Conservation (phyloP, 2,888 invertebrate species). For the Baronia brevicornis region DNA sequence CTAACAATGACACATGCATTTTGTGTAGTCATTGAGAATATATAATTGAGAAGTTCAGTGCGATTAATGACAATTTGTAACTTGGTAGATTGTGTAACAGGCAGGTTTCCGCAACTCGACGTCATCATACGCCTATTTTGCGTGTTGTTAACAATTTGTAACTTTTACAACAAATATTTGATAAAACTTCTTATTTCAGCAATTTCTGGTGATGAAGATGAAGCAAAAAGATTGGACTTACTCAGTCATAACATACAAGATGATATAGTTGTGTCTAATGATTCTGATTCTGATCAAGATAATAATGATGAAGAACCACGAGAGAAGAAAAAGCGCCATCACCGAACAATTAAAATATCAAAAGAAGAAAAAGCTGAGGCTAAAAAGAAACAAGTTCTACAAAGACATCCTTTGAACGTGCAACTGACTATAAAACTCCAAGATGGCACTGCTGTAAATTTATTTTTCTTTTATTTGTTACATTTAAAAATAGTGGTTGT, state of each 20-base stretch:
- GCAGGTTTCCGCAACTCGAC: too few relatives aligned
- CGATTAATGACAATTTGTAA: too few relatives aligned
- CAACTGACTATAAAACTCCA: conserved; percentile 77
- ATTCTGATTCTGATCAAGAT: conserved; percentile 82
- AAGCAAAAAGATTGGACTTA: conserved; percentile 78
- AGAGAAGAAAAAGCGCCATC: conserved; percentile 79
- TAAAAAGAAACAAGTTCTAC: conserved; percentile 79
- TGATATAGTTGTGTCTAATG: conserved; percentile 73
- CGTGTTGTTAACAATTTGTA: too few relatives aligned
- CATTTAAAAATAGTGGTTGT: conserved; percentile 85
- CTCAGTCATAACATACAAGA: conserved; percentile 63
- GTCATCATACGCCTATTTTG: too few relatives aligned
- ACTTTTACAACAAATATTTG: neutral
- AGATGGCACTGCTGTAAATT: conserved; percentile 79
- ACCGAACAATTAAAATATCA: conserved; percentile 74
- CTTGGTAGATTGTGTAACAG: too few relatives aligned
- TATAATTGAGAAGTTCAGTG: too few relatives aligned
- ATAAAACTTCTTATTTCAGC: conserved; percentile 38
- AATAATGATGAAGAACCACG: conserved; percentile 73
- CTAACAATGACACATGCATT: too few relatives aligned
- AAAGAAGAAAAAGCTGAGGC: conserved; percentile 81
- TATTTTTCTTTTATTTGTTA: conserved; percentile 81
- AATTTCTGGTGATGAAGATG: conserved; percentile 81
- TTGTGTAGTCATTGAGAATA: too few relatives aligned
- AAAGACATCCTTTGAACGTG: conserved; percentile 83